Percentiles rank a stretch among this genome's conserved stretches.
Conservation (phyloP, 2,113 vertebrate species). For the Erythrocercus mccallii region DNA sequence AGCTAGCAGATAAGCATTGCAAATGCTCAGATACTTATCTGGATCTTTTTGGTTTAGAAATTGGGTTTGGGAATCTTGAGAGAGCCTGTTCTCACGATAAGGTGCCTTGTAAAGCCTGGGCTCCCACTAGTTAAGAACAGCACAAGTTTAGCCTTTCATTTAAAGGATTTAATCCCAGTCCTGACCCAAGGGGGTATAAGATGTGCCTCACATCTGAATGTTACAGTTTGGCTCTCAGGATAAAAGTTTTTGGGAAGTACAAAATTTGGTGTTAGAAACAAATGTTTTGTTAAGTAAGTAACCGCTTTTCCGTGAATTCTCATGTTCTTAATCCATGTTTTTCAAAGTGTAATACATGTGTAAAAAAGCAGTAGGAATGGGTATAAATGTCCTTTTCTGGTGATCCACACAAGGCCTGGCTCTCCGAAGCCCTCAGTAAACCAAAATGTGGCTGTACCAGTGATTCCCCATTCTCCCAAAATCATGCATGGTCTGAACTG, state of each 20-base stretch:
- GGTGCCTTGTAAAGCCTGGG: neutral
- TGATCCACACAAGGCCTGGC: neutral
- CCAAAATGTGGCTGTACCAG: neutral
- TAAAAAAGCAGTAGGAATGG: neutral
- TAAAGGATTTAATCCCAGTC: neutral
- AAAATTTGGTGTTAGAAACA: neutral
- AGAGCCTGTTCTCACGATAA: constrained; percentile 44
- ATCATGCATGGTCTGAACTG: neutral
- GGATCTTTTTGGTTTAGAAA: constrained; percentile 52
- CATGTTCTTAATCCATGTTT: neutral
- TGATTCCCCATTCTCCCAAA: neutral
- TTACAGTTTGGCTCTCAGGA: neutral
- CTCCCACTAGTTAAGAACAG: neutral
- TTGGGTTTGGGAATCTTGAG: constrained; percentile 47
- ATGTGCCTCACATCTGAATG: neutral
- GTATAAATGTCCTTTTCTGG: neutral
- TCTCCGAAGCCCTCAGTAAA: neutral
- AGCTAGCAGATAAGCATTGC: constrained; percentile 58
- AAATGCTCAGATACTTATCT: constrained; percentile 60
- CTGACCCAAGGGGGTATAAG: neutral
- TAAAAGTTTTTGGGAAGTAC: neutral
- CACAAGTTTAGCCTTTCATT: neutral
- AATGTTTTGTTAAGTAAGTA: neutral
- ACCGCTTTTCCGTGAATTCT: neutral
- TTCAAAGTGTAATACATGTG: neutral